Base-by-base conservation (phyloP, 2,888 invertebrate genomes). In the Tridacna gigas region DNA sequence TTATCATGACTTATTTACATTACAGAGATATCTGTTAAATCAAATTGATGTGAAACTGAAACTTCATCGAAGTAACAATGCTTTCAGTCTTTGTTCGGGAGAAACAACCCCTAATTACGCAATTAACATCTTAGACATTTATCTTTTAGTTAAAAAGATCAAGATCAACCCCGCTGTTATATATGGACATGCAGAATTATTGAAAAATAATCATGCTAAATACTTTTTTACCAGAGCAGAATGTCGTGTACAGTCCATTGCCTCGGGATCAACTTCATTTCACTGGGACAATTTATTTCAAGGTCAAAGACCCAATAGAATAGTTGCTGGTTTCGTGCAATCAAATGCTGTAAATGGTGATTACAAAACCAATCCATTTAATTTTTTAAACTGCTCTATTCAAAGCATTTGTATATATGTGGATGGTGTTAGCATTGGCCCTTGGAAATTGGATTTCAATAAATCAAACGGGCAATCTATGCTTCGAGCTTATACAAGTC, bases 91-190 rank as follows among this genome's bases (percentile, higher is more conserved):
- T 9, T 73, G 83, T 66, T 75, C 77, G 1, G 69, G 71, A 1
- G 63, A 74, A 48, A 18, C 76, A 22, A 47, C 45, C 13, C 65
- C 77, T 20, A 65, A 22, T 51, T 77, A 61, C 26, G 67, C 67
- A 77, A 77, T 77, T 56, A 69, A 77, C 56, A 77, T 69, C n/a
- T 18, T 69, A 45, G 69, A 77, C 56, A 69, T 77, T 20, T 69
- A 60, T 45, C 47, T 63, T 28, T 28, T 65, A 28, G 66, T 48
- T 48, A 22, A 45, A 63, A 86, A 83, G 79, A 61, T 86, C 13
- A 78, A 76, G 61, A 80, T 86, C 20, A 84, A 86, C 45, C 81
- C 84, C 1, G 84, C 80, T 15, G 79, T 88, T n/a, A 82, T 86
- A 12, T 69, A 45, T 25, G 80, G 77, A 26, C 78, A 78, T 67